phyloP scores from a whole-genome alignment of 2,797 vertebrate genomes.

The Gorsachius magnificus region DNA sequence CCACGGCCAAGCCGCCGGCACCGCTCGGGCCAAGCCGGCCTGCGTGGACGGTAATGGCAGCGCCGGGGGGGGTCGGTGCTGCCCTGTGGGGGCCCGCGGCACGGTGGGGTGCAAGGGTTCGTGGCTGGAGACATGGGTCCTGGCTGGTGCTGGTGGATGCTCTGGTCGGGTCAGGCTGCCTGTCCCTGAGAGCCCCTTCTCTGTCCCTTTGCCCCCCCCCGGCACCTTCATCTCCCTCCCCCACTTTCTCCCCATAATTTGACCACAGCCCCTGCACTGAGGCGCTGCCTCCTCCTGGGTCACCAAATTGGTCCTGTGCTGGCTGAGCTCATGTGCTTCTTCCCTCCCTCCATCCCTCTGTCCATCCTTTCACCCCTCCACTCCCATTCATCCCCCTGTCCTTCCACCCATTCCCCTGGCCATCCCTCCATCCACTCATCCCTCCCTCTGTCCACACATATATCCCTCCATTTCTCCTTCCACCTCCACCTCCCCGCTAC shows the following conservation, averaged over 20 bases:
- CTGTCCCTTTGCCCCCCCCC: background rate
- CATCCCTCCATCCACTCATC: background rate
- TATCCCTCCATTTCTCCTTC: background rate
- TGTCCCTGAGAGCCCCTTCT: background rate
- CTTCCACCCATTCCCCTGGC: background rate
- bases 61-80: background rate
- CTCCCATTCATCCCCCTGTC: background rate
- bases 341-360: background rate
- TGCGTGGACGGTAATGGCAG: background rate
- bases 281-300: background rate
- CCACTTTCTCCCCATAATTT: background rate
- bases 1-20: background rate
- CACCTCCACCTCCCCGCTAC: background rate
- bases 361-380: background rate
- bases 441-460: background rate
- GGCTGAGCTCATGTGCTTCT: background rate
- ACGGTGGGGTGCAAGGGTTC: background rate
- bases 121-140: background rate
- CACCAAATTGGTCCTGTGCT: background rate
- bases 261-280: background rate
- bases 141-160: background rate
- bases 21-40: background rate
- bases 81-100: background rate
- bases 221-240: background rate
- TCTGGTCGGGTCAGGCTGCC: too few relatives aligned